A percentile compares a stretch with the other conserved stretches of the same genome.
These are phyloP conservation scores for Rotaria sp. DNA, from an alignment of 2,888 invertebrate species.

Conservation along the genomic window DNA sequence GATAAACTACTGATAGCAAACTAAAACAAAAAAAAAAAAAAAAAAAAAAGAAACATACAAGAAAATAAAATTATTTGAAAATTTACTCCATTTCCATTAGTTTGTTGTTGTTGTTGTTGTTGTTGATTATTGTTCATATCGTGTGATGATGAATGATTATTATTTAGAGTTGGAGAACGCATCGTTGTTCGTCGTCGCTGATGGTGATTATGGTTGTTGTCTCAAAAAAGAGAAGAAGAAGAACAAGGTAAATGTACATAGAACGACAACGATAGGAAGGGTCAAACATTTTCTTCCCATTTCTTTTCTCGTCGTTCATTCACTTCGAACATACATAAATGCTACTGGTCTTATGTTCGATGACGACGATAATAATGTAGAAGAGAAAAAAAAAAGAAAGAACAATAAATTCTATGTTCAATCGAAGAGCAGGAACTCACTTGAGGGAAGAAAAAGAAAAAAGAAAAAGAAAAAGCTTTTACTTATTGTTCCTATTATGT, in stretches of 20 bases:
- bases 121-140: neutral
- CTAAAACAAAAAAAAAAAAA: neutral
- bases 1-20: neutral
- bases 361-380: neutral
- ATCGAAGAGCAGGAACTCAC: neutral
- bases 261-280: constrained; percentile 16
- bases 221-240: constrained; percentile 16
- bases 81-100: constrained; percentile 4
- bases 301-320: neutral
- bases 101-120: neutral
- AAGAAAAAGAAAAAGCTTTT: neutral
- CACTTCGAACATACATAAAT: neutral
- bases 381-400: neutral
- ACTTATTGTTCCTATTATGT: neutral
- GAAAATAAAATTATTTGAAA: neutral
- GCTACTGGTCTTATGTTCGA: constrained; percentile 7
- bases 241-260: neutral
- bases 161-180: neutral
- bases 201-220: neutral
- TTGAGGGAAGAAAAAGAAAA: neutral
- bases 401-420: neutral
- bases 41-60: neutral
- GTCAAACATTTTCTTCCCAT: constrained; percentile 13
- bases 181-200: neutral
- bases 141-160: neutral